Base-by-base conservation (phyloP, 2,888 invertebrate species). In the Raillietiella orientalis region DNA sequence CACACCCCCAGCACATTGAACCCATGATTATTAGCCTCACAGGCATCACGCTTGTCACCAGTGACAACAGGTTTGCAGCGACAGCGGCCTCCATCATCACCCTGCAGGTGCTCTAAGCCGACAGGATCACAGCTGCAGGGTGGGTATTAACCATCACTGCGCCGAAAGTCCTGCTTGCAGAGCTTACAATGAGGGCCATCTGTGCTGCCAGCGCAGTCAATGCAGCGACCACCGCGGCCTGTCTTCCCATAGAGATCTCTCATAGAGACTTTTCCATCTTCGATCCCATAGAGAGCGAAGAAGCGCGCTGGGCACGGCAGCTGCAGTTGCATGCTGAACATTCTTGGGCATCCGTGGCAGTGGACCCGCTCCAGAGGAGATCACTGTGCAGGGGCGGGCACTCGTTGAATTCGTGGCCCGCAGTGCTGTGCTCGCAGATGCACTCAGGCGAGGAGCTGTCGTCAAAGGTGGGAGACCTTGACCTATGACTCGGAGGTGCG, bases 241-340 rank as follows among this genome's bases (percentile, higher is more conserved):
- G 82, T 84, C 34, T 57, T 46, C 34, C 71, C 66, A 47, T 71
- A 96, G 23, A 93, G 55, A 27, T 72, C 66, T 39, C 67, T 64
- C 52, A 96, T 87, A 53, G 93, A 99, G 56, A 63, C n/a, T n/a
- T n/a, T n/a, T n/a, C n/a, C n/a, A n/a, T n/a, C n/a, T n/a, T n/a
- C n/a, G n/a, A n/a, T n/a, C n/a, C n/a, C n/a, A n/a, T n/a, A n/a
- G n/a, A n/a, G n/a, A n/a, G n/a, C n/a, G n/a, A n/a, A n/a, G n/a
- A 77, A 46, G 96, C 99, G 31, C 74, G 66, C 39, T 72, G 66
- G n/a, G 93, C 77, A 43, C 71, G 72, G 0, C 72, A 72, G 46
- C 84, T 87, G 49, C 93, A 93, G 50, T 75, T 74, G 49, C 93
- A 93, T 14, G 71, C 87, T 90, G 56, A 16, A 52, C 87, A 87